Evolutionary conservation across 2,888 invertebrate genomes (phyloP), one percentile per base, ranked within the genome.

Genomic region (Scaptodrosophila latifasciaeformis): DNA sequence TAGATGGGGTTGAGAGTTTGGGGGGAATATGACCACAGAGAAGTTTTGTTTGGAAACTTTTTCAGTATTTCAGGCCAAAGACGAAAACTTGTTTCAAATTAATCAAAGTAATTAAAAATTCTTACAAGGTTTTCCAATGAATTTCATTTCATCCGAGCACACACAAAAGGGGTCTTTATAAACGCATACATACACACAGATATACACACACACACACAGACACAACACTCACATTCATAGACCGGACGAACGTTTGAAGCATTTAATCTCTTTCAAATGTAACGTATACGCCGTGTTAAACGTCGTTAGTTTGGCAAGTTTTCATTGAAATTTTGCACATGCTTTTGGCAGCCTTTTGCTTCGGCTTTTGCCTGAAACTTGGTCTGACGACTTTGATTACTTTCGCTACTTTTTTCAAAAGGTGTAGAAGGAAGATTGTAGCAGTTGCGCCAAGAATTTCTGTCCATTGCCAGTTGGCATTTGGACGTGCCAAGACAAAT

Each of bases 91-190:
- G 57, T 62, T 66, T 63, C 63, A 79, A 77, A 69, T 75, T 68
- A 77, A 77, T 79, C 67, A 77, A 75, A 69, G 70, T 79, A 71
- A 79, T 77, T 76, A 77, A 71, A 79, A 70, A 74, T 76, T 70
- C 68, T 68, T 70, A 63, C 64, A 66, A 67, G 70, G 63, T 67
- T 66, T 70, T 65, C 54, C 67, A 69, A 68, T 74, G 67, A 70
- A 68, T 74, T 74, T 61, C 58, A 64, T 68, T 67, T 70, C 4
- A n/a, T 50, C 62, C 59, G 60, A 59, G 52, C 62, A 65, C 46
- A 52, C 42, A 58, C 40, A 48, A 44, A 43, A 39, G 37, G 17
- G 12, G 39, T 18, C n/a, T n/a, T n/a, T 3, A 31, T 10, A 19
- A 40, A n/a, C 39, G 7, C 50, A 43, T n/a, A 18, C 29, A 42